phyloP scores from a whole-genome alignment of 2,113 vertebrate species.

The Mesoclemmys tuberculata region DNA sequence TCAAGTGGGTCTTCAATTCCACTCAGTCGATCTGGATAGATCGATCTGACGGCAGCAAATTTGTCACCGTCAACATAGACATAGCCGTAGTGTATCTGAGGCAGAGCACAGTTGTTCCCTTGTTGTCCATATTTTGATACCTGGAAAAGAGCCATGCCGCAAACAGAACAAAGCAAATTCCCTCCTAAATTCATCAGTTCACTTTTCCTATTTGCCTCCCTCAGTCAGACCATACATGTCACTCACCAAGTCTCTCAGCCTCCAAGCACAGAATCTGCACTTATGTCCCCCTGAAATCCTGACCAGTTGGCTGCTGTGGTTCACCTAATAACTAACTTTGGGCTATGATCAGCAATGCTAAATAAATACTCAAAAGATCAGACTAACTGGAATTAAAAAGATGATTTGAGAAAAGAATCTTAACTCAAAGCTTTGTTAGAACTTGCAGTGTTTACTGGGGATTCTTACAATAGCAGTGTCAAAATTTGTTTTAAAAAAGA shows the following conservation, averaged over 20 bases:
- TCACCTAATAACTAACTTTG: not conserved
- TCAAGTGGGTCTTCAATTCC: too few species aligned
- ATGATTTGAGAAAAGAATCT: not conserved
- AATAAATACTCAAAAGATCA: not conserved
- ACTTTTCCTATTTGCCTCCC: not conserved
- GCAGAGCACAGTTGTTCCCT: slow-evolving; percentile 31
- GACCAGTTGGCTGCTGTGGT: not conserved
- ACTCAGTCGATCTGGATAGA: too few species aligned
- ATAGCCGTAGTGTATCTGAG: not conserved
- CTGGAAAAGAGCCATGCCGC: not conserved
- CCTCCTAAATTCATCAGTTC: not conserved
- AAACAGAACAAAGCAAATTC: not conserved
- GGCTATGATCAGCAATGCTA: not conserved
- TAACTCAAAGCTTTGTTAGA: not conserved
- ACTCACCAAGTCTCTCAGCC: not conserved
- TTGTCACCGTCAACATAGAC: too few species aligned
- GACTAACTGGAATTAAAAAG: not conserved
- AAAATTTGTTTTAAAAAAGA: not conserved
- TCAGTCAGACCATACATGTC: not conserved
- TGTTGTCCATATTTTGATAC: not conserved
- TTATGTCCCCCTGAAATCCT: not conserved
- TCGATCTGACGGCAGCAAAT: too few species aligned
- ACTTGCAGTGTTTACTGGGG: not conserved
- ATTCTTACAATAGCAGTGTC: not conserved
- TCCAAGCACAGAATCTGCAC: not conserved